A percentile compares a stretch with the other conserved stretches of the same genome.
Evolutionary conservation across 2,888 invertebrate species (phyloP).

Genomic region (Dryobota labecula): DNA sequence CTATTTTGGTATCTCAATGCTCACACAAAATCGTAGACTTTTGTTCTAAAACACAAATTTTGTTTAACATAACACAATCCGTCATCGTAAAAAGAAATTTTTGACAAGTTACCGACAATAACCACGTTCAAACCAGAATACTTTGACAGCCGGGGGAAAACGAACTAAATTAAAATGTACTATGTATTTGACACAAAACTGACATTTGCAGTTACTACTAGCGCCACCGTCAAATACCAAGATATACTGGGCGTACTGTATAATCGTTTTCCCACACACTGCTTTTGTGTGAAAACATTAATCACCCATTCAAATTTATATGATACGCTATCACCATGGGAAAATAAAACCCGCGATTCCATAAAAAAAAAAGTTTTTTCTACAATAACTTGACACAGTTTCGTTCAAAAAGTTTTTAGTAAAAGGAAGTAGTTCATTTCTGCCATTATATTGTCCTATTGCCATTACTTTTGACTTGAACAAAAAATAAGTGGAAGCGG

Average conservation of each 20-base stretch:
- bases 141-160: not conserved
- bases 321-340: conserved; percentile 56
- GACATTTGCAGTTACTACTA: conserved; percentile 16
- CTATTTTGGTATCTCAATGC: conserved; percentile 39
- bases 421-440: not conserved
- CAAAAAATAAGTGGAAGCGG: conserved; percentile 27
- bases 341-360: conserved; percentile 47
- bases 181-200: conserved; percentile 9
- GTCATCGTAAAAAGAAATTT: conserved; percentile 55
- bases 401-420: conserved; percentile 30
- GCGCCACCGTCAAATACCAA: conserved; percentile 6
- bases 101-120: conserved; percentile 50
- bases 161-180: conserved; percentile 15
- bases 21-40: conserved; percentile 35
- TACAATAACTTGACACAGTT: conserved; percentile 26
- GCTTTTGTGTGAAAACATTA: conserved; percentile 63
- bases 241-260: conserved; percentile 18
- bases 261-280: conserved; percentile 56
- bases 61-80: conserved; percentile 41
- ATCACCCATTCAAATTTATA: conserved; percentile 63
- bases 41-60: conserved; percentile 44
- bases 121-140: conserved; percentile 3
- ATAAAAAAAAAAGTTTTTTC: conserved; percentile 15
- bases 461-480: conserved; percentile 6
- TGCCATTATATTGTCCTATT: conserved; percentile 9